Conservation (phyloP, 1,140 invertebrate genomes). For the Riptortus pedestris region DNA sequence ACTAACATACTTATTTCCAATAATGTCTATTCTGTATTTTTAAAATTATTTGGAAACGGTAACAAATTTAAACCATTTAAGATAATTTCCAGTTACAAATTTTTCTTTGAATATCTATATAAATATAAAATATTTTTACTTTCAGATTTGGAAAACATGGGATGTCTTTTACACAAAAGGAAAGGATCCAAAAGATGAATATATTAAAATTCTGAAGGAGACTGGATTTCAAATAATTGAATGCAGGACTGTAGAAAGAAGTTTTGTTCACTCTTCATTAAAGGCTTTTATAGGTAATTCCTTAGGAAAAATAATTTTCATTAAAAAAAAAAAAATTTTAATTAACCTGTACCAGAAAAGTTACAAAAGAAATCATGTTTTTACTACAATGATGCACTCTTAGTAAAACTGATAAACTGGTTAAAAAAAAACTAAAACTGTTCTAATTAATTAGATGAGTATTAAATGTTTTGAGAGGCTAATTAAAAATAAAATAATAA, state of each 20-base stretch:
- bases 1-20: too few species aligned
- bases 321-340: too few species aligned
- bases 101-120: neutral
- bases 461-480: too few species aligned
- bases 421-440: too few species aligned
- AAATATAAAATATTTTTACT: neutral
- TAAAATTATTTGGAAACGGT: neutral
- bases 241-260: neutral
- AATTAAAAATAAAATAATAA: too few species aligned
- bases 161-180: constrained; percentile 12
- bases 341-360: too few species aligned
- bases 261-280: constrained; percentile 3
- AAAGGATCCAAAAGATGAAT: constrained; percentile 20
- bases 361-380: too few species aligned
- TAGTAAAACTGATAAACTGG: too few species aligned
- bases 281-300: constrained; percentile 15
- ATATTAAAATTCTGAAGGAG: constrained; percentile 11
- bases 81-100: neutral
- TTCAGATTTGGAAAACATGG: constrained; percentile 19
- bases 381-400: too few species aligned
- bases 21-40: too few species aligned
- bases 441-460: too few species aligned
- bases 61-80: neutral
- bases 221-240: constrained; percentile 7
- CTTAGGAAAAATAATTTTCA: too few species aligned